Conservation (phyloP, 2,797 vertebrate species). For the Poecilia gillii region DNA sequence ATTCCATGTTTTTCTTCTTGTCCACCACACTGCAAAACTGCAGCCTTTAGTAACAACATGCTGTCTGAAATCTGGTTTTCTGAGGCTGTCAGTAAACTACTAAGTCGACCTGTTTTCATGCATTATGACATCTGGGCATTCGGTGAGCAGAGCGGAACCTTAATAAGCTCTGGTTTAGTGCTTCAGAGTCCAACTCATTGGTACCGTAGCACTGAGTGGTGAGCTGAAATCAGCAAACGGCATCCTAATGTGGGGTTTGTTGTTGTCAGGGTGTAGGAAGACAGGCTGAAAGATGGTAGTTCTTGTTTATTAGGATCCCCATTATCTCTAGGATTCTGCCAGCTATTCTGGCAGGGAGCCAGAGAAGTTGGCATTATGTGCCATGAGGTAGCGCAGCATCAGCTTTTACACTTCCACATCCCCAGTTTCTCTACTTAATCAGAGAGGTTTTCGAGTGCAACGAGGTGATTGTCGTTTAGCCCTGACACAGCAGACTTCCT, state of each 20-base stretch:
- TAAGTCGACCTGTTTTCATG: background rate
- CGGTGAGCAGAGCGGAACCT: background rate
- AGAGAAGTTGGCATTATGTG: background rate
- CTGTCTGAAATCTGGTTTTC: background rate
- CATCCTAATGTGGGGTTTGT: background rate
- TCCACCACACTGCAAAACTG: background rate
- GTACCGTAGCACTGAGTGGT: background rate
- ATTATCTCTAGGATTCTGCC: background rate
- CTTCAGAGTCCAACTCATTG: background rate
- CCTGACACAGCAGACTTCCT: background rate
- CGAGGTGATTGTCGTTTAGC: background rate
- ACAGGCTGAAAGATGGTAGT: background rate
- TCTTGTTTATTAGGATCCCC: constrained; percentile 2
- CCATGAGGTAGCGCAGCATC: background rate
- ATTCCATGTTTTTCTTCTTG: background rate
- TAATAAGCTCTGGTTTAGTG: background rate
- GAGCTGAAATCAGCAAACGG: background rate
- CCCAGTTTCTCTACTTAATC: background rate
- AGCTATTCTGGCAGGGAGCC: background rate
- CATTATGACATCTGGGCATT: background rate
- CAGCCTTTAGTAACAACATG: background rate
- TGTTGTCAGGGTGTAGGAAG: background rate
- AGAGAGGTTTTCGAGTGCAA: background rate
- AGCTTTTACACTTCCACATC: background rate
- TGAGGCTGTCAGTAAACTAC: background rate